These are phyloP conservation scores for Drosophila fungiperda DNA, from an alignment of 2,888 invertebrate genomes.

Conservation along the genomic window DNA sequence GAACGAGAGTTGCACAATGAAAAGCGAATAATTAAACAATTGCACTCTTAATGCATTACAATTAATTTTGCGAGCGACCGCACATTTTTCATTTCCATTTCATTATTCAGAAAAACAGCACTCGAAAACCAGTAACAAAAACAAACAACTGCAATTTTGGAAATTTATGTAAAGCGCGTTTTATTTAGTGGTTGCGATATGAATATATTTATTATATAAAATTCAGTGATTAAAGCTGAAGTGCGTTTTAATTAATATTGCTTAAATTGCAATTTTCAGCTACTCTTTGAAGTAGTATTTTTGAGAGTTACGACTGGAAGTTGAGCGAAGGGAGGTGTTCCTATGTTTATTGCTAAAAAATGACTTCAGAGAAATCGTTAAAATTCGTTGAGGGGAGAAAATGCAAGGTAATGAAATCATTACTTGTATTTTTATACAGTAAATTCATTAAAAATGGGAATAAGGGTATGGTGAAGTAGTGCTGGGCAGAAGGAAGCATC, in stretches of 20 bases:
- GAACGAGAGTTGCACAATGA: conserved; percentile 12
- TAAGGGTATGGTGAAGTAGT: not conserved
- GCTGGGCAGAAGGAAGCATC: not conserved
- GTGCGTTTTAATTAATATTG: conserved; percentile 9
- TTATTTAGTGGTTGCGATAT: conserved; percentile 68
- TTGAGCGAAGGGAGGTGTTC: not conserved
- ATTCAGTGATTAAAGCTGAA: not conserved
- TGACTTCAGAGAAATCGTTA: not conserved
- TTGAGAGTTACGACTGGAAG: not conserved
- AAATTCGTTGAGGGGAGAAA: not conserved
- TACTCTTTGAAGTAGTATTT: not conserved
- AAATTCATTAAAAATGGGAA: not conserved
- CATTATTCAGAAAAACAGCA: conserved; percentile 47
- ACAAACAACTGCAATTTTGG: conserved; percentile 36
- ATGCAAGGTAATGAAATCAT: not conserved
- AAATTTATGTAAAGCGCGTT: conserved; percentile 70
- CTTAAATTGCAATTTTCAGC: not conserved
- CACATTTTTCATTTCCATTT: conserved; percentile 65
- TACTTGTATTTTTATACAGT: not conserved
- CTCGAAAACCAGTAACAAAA: conserved; percentile 19
- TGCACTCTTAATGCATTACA: conserved; percentile 73
- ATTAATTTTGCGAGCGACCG: conserved; percentile 72
- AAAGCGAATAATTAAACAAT: conserved; percentile 56
- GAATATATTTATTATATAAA: not conserved
- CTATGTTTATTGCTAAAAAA: not conserved